Evolutionary conservation across 2,888 invertebrate genomes (phyloP).

Genomic region (Macrophya annulata): DNA sequence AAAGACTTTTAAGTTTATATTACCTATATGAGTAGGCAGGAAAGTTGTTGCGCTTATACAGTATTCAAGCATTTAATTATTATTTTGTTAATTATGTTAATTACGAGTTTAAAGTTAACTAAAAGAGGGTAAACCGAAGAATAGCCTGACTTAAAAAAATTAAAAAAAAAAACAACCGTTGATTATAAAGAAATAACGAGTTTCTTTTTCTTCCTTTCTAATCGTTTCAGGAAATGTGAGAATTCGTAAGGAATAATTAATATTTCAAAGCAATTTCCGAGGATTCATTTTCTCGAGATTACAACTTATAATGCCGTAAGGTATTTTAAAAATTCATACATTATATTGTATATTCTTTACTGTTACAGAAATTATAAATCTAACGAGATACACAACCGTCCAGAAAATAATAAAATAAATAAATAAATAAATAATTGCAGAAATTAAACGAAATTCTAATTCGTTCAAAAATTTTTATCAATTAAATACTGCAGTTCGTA

Average conservation of each 20-base stretch:
- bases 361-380: background rate
- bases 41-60: background rate
- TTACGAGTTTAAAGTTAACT: background rate
- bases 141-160: background rate
- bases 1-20: background rate
- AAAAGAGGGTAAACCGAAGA: background rate
- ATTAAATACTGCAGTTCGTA: too few species aligned
- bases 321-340: background rate
- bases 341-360: background rate
- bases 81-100: background rate
- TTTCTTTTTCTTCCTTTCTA: background rate
- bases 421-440: background rate
- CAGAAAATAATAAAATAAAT: background rate
- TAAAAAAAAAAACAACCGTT: background rate
- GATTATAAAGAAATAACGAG: background rate
- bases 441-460: background rate
- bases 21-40: background rate
- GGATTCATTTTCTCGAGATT: slow-evolving; percentile 29
- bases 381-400: background rate
- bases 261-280: slow-evolving; percentile 18
- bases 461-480: background rate
- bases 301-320: background rate
- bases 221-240: slow-evolving; percentile 43
- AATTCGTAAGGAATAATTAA: background rate
- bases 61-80: background rate